Base-by-base conservation (phyloP, 1,140 invertebrate species). In the Heterodera schachtii region DNA sequence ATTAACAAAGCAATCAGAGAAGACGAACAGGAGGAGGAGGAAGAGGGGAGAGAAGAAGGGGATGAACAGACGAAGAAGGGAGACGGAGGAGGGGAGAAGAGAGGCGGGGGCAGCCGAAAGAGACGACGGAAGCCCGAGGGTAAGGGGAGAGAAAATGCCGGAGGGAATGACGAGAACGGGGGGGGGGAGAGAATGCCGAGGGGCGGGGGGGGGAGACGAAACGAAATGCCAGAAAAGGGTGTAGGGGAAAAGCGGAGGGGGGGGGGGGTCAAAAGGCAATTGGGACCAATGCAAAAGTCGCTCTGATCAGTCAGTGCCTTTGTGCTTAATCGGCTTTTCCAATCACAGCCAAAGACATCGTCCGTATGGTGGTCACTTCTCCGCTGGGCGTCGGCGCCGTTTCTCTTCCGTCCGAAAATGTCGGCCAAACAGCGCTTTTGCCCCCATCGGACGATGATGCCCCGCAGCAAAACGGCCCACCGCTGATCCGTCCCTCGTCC, bases 301-400 rank as follows among this genome's bases (percentile, higher is more conserved):
- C 1, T 31, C 31, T 31, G 31, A n/a, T 19, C 57, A 13, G 13
- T 19, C 13, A 64, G 52, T 8, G 52, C 3, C 16, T 64, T 60
- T 64, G 11, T 19, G 13, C 16, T 16, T 64, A 64, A 64, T 64
- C 57, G 19, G 2, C 44, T 19, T 80, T 3, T 80, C 31, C 31
- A 31, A 31, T 80, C 81, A 3, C 57, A 80, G 78, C 78, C n/a
- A 80, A 80, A 80, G 74, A 80, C 69, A 80, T 80, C 46, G 78
- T 80, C 4, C 78, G 78, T 41, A 44, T 80, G n/a, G n/a, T 80
- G n/a, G n/a, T 80, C 66, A 78, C 49, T 78, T 47, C 57, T 57
- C 57, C 57, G 57, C 57, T 64, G 57, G 19, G 57, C 57, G 13
- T 19, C 13, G 57, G 57, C 57, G 11, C 57, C 19, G 11, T 52